phyloP scores from a whole-genome alignment of 2,113 vertebrate species.

The Circaetus cinerascens region DNA sequence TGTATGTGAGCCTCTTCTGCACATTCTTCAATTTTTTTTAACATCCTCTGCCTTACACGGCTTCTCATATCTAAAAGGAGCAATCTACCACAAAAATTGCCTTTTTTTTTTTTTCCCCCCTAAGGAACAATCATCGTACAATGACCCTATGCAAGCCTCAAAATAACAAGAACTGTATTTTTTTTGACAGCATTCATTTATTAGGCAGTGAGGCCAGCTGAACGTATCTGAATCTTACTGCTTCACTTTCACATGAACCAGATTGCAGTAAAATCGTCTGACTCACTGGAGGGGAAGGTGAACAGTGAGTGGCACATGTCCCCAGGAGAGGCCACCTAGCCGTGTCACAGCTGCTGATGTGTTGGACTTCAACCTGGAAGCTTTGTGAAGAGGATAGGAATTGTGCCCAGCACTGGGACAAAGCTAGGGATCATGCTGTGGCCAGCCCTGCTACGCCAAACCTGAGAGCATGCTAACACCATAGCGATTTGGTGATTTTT shows the following conservation, averaged over 20 bases:
- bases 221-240: neutral
- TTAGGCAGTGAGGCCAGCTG: neutral
- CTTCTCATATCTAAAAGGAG: neutral
- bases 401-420: neutral
- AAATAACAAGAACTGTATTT: conserved; percentile 10
- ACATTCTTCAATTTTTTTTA: neutral
- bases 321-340: neutral
- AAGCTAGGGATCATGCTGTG: neutral
- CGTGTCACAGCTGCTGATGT: neutral
- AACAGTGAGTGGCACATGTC: neutral
- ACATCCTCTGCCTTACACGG: neutral
- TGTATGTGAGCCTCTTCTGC: neutral
- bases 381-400: neutral
- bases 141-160: conserved; percentile 19
- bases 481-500: neutral
- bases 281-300: neutral
- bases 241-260: neutral
- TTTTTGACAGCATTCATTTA: conserved; percentile 41
- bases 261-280: neutral
- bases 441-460: neutral
- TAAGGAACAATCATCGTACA: neutral
- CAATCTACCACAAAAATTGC: conserved; percentile 17
- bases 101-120: neutral
- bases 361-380: neutral
- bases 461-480: neutral